phyloP scores from a whole-genome alignment of 2,888 invertebrate species.

The Bimastos eiseni region DNA sequence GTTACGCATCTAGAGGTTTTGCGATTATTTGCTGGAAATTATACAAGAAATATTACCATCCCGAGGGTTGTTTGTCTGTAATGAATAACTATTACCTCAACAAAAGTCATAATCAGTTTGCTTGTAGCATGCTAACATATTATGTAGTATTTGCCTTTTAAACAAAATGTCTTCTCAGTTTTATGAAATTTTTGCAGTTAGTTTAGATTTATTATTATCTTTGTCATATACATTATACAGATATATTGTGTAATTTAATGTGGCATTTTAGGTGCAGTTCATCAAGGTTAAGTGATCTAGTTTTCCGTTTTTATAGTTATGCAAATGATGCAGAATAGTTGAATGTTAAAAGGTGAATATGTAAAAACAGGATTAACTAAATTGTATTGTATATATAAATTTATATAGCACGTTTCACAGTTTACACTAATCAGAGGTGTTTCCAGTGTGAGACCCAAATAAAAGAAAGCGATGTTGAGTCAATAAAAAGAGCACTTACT shows the following conservation, averaged over 20 bases:
- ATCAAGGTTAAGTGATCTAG: not conserved
- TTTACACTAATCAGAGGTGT: too few relatives aligned
- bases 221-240: not conserved
- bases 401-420: too few relatives aligned
- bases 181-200: not conserved
- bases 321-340: not conserved
- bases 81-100: not conserved
- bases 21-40: not conserved
- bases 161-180: constrained; percentile 13
- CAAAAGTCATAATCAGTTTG: not conserved
- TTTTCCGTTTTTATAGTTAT: not conserved
- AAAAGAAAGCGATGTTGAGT: too few relatives aligned
- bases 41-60: not conserved
- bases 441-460: too few relatives aligned
- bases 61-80: not conserved
- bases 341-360: not conserved
- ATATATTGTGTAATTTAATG: not conserved
- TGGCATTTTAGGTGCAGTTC: not conserved
- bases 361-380: not conserved
- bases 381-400: not conserved
- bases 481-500: too few relatives aligned
- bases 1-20: not conserved
- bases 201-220: not conserved
- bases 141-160: not conserved
- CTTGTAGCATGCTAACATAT: not conserved